These are phyloP conservation scores for Heliconius hewitsoni DNA, from an alignment of 1,140 invertebrate genomes.

Conservation along the genomic window DNA sequence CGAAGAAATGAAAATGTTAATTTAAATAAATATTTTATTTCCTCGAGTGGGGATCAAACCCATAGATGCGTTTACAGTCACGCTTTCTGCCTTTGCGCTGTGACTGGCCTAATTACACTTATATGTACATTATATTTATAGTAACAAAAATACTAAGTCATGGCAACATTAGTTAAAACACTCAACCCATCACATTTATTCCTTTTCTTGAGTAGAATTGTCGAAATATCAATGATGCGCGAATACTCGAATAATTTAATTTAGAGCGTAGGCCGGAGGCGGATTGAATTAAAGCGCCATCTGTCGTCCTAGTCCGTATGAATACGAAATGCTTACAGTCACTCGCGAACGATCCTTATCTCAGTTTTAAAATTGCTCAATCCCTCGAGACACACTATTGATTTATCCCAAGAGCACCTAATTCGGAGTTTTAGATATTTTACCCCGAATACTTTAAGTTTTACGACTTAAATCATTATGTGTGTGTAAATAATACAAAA, in stretches of 20 bases:
- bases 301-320: constrained; percentile 75
- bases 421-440: constrained; percentile 69
- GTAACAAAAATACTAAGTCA: not conserved
- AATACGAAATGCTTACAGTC: constrained; percentile 78
- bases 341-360: constrained; percentile 76
- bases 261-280: constrained; percentile 74
- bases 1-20: too few relatives aligned
- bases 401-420: constrained; percentile 72
- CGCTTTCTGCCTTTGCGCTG: too few relatives aligned
- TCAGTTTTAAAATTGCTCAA: constrained; percentile 80
- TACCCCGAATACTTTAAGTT: constrained; percentile 55
- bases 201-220: constrained; percentile 56
- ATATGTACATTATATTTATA: not conserved
- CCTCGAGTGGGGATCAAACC: too few relatives aligned
- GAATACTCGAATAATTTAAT: constrained; percentile 78
- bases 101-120: too few relatives aligned
- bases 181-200: not conserved
- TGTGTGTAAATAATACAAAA: not conserved
- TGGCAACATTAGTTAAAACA: constrained; percentile 4
- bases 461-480: not conserved
- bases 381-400: constrained; percentile 70
- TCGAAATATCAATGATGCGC: constrained; percentile 80
- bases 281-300: constrained; percentile 79
- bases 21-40: too few relatives aligned
- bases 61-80: too few relatives aligned